Evolutionary conservation across 2,113 vertebrate genomes (phyloP), one percentile per base, ranked within the genome.

Genomic region (Acrocephalus arundinaceus): DNA sequence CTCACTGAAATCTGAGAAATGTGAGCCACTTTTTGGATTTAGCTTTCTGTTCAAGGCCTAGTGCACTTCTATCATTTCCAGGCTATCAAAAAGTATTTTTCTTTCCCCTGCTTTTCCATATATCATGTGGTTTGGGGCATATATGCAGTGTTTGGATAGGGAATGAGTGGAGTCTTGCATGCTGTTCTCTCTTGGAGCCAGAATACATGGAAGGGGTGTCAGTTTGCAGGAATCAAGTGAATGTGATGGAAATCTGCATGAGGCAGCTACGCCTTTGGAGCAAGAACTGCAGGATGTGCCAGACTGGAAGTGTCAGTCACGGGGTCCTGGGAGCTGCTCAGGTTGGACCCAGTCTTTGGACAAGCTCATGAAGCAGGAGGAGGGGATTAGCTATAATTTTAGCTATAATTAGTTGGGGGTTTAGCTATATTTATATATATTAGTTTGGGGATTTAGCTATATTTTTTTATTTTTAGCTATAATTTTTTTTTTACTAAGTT

Each of bases 201-300:
- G 67, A 82, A 70, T 12, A 8, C 14, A 11, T 21, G 0, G 0
- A 58, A 45, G 33, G 4, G 21, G 7, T 20, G 18, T 79, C 2
- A 2, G 10, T 65, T 65, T 45, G 71, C 73, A 59, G 85, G 20
- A 73, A 15, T 9, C 7, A 33, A 37, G 58, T 13, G 58, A 6
- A 7, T 11, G 12, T 28, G 33, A 49, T 13, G 61, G 41, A 1
- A 25, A 46, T 22, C 35, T 80, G 43, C 48, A 5, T 2, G 13
- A n/a, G 41, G 20, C 66, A 71, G 65, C 10, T 11, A 1, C 0
- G 3, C 21, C 27, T 78, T 19, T 3, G 27, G 54, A 1, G 0
- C 25, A 6, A 6, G 49, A 31, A 20, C 15, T 46, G 43, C 21
- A 11, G 70, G 31, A 39, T 81, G 72, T 63, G 27, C 43, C 27